phyloP scores from a whole-genome alignment of 2,797 vertebrate species.

The Phalanger gymnotis region DNA sequence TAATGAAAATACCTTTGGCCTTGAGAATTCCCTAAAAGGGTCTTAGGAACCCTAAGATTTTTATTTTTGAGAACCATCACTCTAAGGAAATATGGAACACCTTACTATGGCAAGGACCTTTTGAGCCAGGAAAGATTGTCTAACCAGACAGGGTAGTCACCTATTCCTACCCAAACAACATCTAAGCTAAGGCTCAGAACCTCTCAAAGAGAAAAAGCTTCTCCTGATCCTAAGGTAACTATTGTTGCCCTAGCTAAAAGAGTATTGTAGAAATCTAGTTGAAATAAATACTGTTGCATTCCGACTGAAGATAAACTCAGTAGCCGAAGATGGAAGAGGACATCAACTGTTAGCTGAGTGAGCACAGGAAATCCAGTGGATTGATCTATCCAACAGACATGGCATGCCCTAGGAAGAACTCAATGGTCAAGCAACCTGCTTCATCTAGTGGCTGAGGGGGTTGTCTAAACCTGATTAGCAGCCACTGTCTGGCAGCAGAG shows the following conservation, averaged over 20 bases:
- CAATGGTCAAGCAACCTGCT: background rate
- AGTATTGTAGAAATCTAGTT: background rate
- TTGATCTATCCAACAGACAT: background rate
- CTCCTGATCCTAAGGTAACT: background rate
- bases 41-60: background rate
- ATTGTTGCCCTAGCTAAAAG: background rate
- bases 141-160: background rate
- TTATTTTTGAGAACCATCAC: background rate
- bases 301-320: background rate
- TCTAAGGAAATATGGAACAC: background rate
- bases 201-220: too few species aligned
- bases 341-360: background rate
- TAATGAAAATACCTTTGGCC: background rate
- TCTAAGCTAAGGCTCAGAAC: background rate
- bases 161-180: background rate
- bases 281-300: background rate
- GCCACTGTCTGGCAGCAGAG: background rate
- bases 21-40: background rate
- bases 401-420: background rate
- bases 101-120: background rate
- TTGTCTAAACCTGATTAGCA: too few species aligned
- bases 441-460: too few species aligned
- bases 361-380: background rate
- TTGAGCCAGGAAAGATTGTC: background rate
- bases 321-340: background rate